phyloP scores from a whole-genome alignment of 2,113 vertebrate genomes.

The Etia nguti region DNA sequence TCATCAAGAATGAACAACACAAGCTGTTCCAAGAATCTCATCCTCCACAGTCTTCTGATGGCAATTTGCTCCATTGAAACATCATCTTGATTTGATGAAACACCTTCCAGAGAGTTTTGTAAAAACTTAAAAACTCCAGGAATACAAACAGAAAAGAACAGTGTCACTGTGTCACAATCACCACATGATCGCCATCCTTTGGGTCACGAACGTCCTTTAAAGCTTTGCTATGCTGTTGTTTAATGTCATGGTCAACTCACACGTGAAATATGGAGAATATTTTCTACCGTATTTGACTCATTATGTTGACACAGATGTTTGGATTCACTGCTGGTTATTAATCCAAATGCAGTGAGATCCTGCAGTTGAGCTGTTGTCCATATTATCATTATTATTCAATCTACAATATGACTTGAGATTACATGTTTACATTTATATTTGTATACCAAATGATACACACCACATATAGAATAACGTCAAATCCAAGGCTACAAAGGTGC shows the following conservation, averaged over 20 bases:
- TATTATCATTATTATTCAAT: not conserved
- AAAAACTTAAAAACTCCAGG: not conserved
- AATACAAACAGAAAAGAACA: not conserved
- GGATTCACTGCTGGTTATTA: too few species aligned
- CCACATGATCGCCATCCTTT: not conserved
- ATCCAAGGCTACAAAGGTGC: not conserved
- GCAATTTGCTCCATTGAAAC: not conserved
- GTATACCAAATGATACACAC: not conserved
- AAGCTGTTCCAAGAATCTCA: not conserved
- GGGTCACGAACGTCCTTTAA: not conserved
- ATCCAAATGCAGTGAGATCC: not conserved
- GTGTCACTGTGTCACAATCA: not conserved
- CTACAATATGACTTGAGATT: not conserved
- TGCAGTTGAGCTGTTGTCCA: not conserved
- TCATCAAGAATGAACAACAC: not conserved
- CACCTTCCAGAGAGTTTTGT: not conserved
- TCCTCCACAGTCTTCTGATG: not conserved
- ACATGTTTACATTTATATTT: not conserved
- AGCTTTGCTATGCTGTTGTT: not conserved
- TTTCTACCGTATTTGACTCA: too few species aligned
- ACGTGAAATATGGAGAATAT: too few species aligned
- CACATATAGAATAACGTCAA: not conserved
- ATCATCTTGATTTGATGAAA: not conserved
- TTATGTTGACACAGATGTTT: too few species aligned
- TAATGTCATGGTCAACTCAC: not conserved